A percentile compares a stretch with the other conserved stretches of the same genome.
Conservation (phyloP, 2,888 invertebrate species). For the Camponotus fellah region DNA sequence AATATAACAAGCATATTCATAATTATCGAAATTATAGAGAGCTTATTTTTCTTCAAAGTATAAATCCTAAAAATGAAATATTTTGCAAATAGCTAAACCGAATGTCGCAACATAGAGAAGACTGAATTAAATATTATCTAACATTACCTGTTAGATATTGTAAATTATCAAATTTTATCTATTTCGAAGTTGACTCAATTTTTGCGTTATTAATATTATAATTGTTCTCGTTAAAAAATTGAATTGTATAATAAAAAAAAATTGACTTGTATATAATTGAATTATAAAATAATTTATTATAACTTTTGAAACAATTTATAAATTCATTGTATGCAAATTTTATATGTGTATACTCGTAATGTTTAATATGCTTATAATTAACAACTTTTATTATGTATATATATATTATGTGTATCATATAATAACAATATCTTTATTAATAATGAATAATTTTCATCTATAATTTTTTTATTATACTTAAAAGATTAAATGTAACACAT, state of each 20-base stretch:
- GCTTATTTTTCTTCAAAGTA: slow-evolving; percentile 43
- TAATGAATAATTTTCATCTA: background rate
- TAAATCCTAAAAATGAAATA: slow-evolving; percentile 7
- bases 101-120: slow-evolving; percentile 60
- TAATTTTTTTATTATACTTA: slow-evolving; percentile 7
- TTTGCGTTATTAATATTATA: slow-evolving; percentile 52
- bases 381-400: background rate
- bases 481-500: background rate
- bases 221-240: slow-evolving; percentile 36
- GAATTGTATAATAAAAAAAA: too few species aligned
- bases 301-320: slow-evolving; percentile 33
- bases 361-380: background rate
- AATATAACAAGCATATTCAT: slow-evolving; percentile 2
- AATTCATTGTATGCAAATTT: slow-evolving; percentile 1
- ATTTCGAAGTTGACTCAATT: slow-evolving; percentile 30
- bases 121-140: slow-evolving; percentile 68
- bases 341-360: background rate
- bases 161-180: slow-evolving; percentile 34
- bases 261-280: background rate
- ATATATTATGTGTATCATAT: background rate
- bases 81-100: slow-evolving; percentile 31
- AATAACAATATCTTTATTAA: background rate
- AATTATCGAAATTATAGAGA: slow-evolving; percentile 35
- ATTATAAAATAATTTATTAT: slow-evolving; percentile 23
- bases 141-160: slow-evolving; percentile 60